phyloP scores from a whole-genome alignment of 2,888 invertebrate genomes.

The Netelia virgata region DNA sequence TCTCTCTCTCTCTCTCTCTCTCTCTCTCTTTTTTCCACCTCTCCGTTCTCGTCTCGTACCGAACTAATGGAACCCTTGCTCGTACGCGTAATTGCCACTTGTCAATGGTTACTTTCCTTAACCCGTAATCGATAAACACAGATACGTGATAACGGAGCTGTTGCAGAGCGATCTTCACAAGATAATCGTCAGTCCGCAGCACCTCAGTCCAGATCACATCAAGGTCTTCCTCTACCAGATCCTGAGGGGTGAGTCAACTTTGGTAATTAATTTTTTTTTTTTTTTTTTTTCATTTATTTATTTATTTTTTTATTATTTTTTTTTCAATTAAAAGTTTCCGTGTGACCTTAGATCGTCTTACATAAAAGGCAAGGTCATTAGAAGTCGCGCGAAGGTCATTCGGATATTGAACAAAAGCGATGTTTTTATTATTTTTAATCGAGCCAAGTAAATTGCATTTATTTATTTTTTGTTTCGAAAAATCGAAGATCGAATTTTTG shows the following conservation, averaged over 20 bases:
- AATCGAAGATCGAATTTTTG: too few relatives aligned
- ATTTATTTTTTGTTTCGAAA: too few relatives aligned
- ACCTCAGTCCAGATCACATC: constrained; percentile 99
- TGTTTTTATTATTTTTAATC: constrained; percentile 29
- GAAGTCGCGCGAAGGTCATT: not conserved
- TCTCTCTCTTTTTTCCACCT: constrained; percentile 2
- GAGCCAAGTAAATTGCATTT: not conserved
- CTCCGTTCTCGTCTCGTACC: constrained; percentile 8
- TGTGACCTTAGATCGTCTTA: too few relatives aligned
- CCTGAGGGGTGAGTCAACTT: constrained; percentile 92
- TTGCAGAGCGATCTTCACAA: constrained; percentile 99
- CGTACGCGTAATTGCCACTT: constrained; percentile 35
- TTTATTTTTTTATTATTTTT: not conserved
- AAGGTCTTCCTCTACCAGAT: constrained; percentile 99
- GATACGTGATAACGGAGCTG: constrained; percentile 99
- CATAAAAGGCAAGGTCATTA: too few relatives aligned
- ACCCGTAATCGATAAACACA: constrained; percentile 83
- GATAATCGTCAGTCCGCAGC: constrained; percentile 99
- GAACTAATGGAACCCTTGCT: constrained; percentile 26
- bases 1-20: too few relatives aligned
- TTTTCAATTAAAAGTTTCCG: not conserved
- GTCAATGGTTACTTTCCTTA: constrained; percentile 68
- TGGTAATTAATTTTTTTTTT: constrained; percentile 13
- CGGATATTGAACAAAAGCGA: not conserved
- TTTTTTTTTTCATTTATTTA: constrained; percentile 13